Evolutionary conservation across 2,888 invertebrate species (phyloP).

Genomic region (Sinopyrophorus schimmeli): DNA sequence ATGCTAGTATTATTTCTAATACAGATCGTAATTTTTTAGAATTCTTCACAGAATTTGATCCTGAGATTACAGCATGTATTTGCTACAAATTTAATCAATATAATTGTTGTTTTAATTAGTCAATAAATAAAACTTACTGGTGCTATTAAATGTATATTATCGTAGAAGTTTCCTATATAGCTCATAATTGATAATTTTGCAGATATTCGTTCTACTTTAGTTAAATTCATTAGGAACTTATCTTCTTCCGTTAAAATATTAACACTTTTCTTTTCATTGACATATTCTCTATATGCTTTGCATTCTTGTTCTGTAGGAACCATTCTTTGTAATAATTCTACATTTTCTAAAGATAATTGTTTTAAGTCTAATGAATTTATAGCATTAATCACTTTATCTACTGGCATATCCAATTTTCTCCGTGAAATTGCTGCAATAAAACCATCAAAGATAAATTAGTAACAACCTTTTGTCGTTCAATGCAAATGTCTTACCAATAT

Average conservation of each 20-base stretch:
- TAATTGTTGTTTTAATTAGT: constrained; percentile 8
- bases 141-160: constrained; percentile 87
- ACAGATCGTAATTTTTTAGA: constrained; percentile 87
- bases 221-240: constrained; percentile 88
- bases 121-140: constrained; percentile 73
- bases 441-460: no score
- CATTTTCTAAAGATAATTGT: constrained; percentile 86
- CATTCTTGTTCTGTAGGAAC: constrained; percentile 96
- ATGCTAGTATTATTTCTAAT: constrained; percentile 94
- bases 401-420: constrained; percentile 91
- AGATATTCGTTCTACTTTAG: constrained; percentile 89
- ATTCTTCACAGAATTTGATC: constrained; percentile 89
- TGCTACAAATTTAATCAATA: constrained; percentile 64
- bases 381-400: constrained; percentile 83
- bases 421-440: constrained; percentile 87
- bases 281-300: constrained; percentile 91
- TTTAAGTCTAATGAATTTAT: constrained; percentile 89
- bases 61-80: constrained; percentile 93
- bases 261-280: constrained; percentile 85
- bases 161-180: constrained; percentile 97
- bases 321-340: constrained; percentile 94
- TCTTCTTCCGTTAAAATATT: constrained; percentile 94
- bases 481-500: constrained; percentile 88
- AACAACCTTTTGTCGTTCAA: no score
- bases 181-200: constrained; percentile 95